Base-by-base conservation (phyloP, 2,888 invertebrate genomes). In the Lithophane leautieri region DNA sequence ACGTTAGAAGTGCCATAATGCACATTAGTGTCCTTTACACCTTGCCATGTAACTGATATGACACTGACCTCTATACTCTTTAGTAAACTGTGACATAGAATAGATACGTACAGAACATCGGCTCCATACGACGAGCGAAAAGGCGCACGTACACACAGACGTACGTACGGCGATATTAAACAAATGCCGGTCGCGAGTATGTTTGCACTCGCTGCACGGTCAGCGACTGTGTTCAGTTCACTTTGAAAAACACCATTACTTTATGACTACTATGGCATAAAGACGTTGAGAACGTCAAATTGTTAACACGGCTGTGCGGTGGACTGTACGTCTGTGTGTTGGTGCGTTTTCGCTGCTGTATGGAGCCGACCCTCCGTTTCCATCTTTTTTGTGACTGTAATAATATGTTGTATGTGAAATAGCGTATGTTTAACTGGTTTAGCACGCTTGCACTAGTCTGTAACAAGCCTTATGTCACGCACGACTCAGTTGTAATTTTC, bases 21-120 rank as follows among this genome's bases (percentile, higher is more conserved):
- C 50, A 44, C 34, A 65, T 73, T 77, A 73, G 68, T 65, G 63
- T 73, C 50, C 52, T 52, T 83, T 77, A 70, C 58, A 77, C 84
- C 84, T 82, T 83, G 58, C 28, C 25, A 7, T 25, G 60, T 76
- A 73, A 79, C 60, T 52, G 44, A 73, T 73, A 71, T 66, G 70
- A 73, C 67, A 68, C 56, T 82, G 80, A 77, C 63, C 76, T 69
- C 42, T 56, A 54, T 68, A 52, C 76, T 71, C 34, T 56, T 42
- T 68, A 52, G 70, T 78, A 42, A 42, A 77, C 16, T 47, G 25
- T 54, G 7, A 22, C 47, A 47, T 6, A 58, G 19, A 58, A 58
- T 58, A 28, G 28, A 7, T 25, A 63, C 14, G 25, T 19, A 25
- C 25, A 44, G 58, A 58, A 58, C 9, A 58, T 19, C 28, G 3